phyloP scores from a whole-genome alignment of 2,113 vertebrate species.

The Coryphaenoides rupestris region DNA sequence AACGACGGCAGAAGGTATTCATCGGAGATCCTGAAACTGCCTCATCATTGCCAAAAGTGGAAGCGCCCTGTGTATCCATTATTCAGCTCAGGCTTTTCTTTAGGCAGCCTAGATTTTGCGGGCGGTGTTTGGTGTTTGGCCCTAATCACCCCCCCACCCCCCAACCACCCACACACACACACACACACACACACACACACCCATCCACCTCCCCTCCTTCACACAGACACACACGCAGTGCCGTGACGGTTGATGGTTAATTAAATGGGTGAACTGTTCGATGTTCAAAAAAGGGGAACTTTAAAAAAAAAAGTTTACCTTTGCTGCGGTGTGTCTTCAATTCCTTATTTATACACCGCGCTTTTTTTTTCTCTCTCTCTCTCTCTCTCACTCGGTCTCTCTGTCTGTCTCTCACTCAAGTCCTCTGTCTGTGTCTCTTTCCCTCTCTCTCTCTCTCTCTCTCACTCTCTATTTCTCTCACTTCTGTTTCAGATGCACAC shows the following conservation, averaged over 20 bases:
- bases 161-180: background rate
- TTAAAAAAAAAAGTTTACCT: constrained; percentile 21
- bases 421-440: too few relatives aligned
- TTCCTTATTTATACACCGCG: constrained; percentile 17
- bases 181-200: background rate
- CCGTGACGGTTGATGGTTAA: constrained; percentile 34
- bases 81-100: constrained; percentile 85
- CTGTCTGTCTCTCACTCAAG: background rate
- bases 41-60: constrained; percentile 85
- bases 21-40: constrained; percentile 83
- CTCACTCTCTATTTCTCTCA: background rate
- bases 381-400: background rate
- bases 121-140: constrained; percentile 25
- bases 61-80: constrained; percentile 84
- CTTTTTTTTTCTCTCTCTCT: background rate
- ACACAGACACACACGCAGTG: too few relatives aligned
- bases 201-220: too few relatives aligned
- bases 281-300: constrained; percentile 22
- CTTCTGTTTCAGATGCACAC: too few relatives aligned
- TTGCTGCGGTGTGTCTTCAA: constrained; percentile 4
- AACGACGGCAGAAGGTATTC: constrained; percentile 15
- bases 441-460: background rate
- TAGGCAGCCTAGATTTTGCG: constrained; percentile 82
- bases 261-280: constrained; percentile 37
- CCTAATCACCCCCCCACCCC: background rate